Evolutionary conservation across 1,140 invertebrate genomes (phyloP).

Genomic region (Phthorimaea operculella): DNA sequence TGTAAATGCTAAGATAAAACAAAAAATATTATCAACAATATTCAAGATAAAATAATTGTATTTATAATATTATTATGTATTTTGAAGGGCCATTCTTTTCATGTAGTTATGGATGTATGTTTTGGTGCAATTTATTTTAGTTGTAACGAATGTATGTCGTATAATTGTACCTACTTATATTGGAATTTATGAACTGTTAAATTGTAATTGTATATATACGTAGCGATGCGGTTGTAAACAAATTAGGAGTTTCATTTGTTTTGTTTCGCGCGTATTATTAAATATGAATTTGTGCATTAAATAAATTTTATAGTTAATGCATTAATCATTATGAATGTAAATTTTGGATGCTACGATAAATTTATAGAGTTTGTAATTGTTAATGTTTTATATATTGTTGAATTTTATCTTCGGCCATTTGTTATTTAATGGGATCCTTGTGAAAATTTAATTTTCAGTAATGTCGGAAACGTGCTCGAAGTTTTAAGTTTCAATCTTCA

Average conservation of each 20-base stretch:
- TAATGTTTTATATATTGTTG: slow-evolving; percentile 33
- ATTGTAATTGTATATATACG: slow-evolving; percentile 18
- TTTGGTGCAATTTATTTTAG: background rate
- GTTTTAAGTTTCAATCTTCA: background rate
- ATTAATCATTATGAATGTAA: slow-evolving; percentile 19
- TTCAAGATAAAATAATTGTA: background rate
- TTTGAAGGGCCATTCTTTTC: background rate
- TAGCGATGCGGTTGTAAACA: slow-evolving; percentile 16
- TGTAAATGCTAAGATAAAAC: background rate
- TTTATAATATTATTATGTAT: background rate
- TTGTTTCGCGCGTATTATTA: background rate
- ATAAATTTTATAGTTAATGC: slow-evolving; percentile 1
- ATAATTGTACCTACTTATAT: slow-evolving; percentile 15
- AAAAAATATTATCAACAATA: background rate
- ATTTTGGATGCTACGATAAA: slow-evolving; percentile 19
- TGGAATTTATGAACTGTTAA: slow-evolving; percentile 19
- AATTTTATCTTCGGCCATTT: slow-evolving; percentile 32
- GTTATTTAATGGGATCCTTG: background rate
- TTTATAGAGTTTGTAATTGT: slow-evolving; percentile 30
- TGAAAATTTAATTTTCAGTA: background rate
- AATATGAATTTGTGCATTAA: slow-evolving; percentile 10
- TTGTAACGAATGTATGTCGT: slow-evolving; percentile 16
- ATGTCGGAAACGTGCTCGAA: background rate
- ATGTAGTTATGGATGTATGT: background rate
- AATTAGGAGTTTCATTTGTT: slow-evolving; percentile 14